These are phyloP conservation scores for Bostrychus sinensis DNA, from an alignment of 2,113 vertebrate genomes.

Conservation along the genomic window DNA sequence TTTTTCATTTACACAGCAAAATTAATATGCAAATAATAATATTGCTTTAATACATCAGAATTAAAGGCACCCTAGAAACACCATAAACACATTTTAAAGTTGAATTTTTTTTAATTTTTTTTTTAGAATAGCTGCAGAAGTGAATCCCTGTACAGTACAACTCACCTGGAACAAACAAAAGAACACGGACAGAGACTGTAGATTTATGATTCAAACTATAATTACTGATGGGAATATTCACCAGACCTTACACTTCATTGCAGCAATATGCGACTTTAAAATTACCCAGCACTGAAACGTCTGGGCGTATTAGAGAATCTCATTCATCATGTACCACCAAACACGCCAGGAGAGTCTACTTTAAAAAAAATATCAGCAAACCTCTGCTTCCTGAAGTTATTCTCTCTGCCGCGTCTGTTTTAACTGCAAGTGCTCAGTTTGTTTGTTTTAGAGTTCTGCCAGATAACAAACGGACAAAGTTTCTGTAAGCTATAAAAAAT, in stretches of 20 bases:
- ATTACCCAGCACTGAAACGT: slow-evolving; percentile 77
- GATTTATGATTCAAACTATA: slow-evolving; percentile 54
- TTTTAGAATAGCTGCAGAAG: too few species aligned
- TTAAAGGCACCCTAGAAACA: too few species aligned
- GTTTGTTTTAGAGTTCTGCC: slow-evolving; percentile 15
- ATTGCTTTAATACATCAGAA: too few species aligned
- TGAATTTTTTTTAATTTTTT: too few species aligned
- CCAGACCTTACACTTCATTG: slow-evolving; percentile 71
- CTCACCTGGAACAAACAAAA: slow-evolving; percentile 8
- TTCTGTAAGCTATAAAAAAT: too few species aligned
- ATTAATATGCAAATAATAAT: too few species aligned
- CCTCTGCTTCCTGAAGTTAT: not conserved
- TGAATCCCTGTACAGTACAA: not conserved
- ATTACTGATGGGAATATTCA: slow-evolving; percentile 65
- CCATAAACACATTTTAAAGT: too few species aligned
- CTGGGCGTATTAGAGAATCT: slow-evolving; percentile 78
- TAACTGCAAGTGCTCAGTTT: slow-evolving; percentile 6
- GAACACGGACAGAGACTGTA: slow-evolving; percentile 28
- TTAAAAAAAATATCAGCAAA: not conserved
- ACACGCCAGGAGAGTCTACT: slow-evolving; percentile 53
- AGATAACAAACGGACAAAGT: slow-evolving; percentile 8
- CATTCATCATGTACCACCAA: slow-evolving; percentile 78
- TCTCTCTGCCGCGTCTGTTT: slow-evolving; percentile 16
- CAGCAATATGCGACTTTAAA: slow-evolving; percentile 70
- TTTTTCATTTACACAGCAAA: too few species aligned